Evolutionary conservation across 2,113 vertebrate species (phyloP), one percentile per base, ranked within the genome.

Genomic region (Irena cyanogastra): DNA sequence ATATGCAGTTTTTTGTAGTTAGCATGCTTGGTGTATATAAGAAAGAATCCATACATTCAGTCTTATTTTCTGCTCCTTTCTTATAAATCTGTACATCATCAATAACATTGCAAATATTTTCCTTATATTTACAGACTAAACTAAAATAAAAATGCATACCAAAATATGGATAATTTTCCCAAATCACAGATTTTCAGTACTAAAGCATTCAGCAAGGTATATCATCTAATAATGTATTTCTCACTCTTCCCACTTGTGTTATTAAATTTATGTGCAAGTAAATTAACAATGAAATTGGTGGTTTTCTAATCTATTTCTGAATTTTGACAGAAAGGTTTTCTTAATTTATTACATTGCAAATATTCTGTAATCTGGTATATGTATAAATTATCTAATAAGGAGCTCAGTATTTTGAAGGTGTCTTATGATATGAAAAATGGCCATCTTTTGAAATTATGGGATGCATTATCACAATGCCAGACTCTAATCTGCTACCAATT

Each of bases 401-500:
- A 96, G 90, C 82, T 92, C 95, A 78, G 90, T 92, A 83, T 96
- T 98, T 97, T 88, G 88, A 97, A 97, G 57, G 90, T 93, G 78
- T 94, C 45, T 88, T 86, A 94, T 60, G 92, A 96, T 75, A 94
- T 82, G 80, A 96, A 94, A 96, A 97, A 97, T 79, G 72, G 64
- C 92, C 87, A 94, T 97, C 91, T 97, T 97, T 97, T 96, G 94
- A 98, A 97, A 98, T 97, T 97, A 97, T 95, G 95, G 90, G 95
- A 96, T 96, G 94, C 79, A 96, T 97, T 94, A 92, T 92, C 93
- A 96, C 93, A 93, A 95, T 89, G 82, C 95, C 95, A 97, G 93
- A 94, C 95, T 97, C 90, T 98, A 98, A 98, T 98, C 97, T 98
- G 97, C 96, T 96, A 96, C 96, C 97, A 98, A 98, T 98, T 98